Base-by-base conservation (phyloP, 2,797 vertebrate genomes). In the Sebastes vulpes region DNA sequence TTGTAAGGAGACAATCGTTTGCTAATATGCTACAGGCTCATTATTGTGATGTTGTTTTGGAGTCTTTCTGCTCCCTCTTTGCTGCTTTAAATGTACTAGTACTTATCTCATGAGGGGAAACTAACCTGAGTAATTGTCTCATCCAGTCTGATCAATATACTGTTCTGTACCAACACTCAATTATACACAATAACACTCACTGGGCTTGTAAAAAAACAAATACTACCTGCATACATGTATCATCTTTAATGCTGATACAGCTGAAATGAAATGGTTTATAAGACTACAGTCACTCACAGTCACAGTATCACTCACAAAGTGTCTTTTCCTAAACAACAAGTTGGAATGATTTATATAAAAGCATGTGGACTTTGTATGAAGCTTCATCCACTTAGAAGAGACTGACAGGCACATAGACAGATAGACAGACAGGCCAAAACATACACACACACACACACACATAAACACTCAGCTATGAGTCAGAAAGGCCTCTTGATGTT, bases 401-500 rank as follows among this genome's bases (percentile, higher is more conserved):
- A 18, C 42, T 18, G 16, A 46, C 3, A 46, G 42, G 42, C 42
- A 46, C 42, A 46, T 18, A 46, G 42, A 46, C 42, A 46, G 42
- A 74, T 53, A 78, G 66, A 69, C 64, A 56, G 38, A 79, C 72
- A 68, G 25, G 67, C 57, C 75, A 76, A 75, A 81, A 84, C 79
- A 77, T 9, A 73, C 76, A 26, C 26, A 82, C 65, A 77, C 18
- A 71, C 65, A 77, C 18, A 71, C 60, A 58, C 8, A 79, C 29
- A 64, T 59, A 71, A 71, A 83, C 69, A 77, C 72, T 3, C 42
- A 79, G 76, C 63, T 61, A 77, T 88, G 85, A 85, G 79, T 91
- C 82, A 88, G 85, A 87, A 76, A 87, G 83, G 75, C 86, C 79
- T 82, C 88, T 91, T 88, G 82, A 90, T 89, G 83, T 89, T 83